Conservation (phyloP, 2,113 vertebrate genomes). For the Forbesichthys agassizii region DNA sequence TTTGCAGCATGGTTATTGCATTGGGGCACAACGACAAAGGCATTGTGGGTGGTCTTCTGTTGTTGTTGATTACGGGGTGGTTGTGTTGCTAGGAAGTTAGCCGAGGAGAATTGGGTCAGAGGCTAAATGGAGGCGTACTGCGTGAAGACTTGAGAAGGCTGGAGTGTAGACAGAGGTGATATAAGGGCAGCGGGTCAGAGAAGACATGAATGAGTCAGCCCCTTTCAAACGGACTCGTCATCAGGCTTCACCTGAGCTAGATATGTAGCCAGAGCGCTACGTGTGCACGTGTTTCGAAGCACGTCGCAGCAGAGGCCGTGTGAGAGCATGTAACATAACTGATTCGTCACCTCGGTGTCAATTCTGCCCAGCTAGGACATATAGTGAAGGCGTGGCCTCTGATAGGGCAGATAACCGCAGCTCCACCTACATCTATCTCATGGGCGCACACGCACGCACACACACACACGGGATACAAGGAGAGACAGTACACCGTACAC, state of each 20-base stretch:
- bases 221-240: background rate
- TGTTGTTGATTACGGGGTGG: too few relatives aligned
- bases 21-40: too few relatives aligned
- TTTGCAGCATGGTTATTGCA: too few relatives aligned
- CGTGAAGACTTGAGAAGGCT: conserved; percentile 10
- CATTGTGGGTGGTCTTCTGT: too few relatives aligned
- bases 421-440: conserved; percentile 11
- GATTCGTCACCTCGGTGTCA: conserved; percentile 61
- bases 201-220: conserved; percentile 44
- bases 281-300: conserved; percentile 2
- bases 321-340: conserved; percentile 47
- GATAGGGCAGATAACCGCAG: conserved; percentile 57
- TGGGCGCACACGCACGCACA: background rate
- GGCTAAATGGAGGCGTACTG: conserved; percentile 19
- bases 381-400: conserved; percentile 44
- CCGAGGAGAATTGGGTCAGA: background rate
- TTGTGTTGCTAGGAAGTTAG: background rate
- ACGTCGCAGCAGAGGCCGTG: conserved; percentile 22
- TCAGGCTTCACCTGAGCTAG: conserved; percentile 7
- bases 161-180: background rate
- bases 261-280: background rate
- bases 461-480: background rate
- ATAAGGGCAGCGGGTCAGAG: conserved; percentile 17
- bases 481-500: background rate
- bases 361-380: conserved; percentile 47